Evolutionary conservation across 1,140 invertebrate genomes (phyloP).

Genomic region (Drosophila ananassae): DNA sequence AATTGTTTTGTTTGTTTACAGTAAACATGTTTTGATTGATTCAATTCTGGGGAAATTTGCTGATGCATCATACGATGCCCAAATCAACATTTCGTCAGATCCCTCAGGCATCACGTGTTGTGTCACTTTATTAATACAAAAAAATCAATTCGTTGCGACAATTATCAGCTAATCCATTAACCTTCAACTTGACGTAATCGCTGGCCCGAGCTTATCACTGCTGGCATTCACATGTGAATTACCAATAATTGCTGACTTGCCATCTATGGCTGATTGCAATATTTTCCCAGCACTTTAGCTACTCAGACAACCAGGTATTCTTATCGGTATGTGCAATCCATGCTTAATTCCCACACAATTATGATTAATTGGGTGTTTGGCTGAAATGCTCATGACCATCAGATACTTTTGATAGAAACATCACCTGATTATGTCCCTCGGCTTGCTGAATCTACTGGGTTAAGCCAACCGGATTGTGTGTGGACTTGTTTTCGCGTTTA

Average conservation of each 20-base stretch:
- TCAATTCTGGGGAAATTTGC: constrained; percentile 18
- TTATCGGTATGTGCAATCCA: constrained; percentile 13
- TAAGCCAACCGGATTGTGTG: constrained; percentile 52
- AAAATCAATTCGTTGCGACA: constrained; percentile 3
- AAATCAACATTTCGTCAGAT: constrained; percentile 9
- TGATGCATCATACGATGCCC: constrained; percentile 7
- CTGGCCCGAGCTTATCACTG: constrained; percentile 23
- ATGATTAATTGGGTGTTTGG: constrained; percentile 13
- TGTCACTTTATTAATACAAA: constrained; percentile 6
- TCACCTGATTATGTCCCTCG: not conserved
- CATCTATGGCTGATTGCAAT: constrained; percentile 6
- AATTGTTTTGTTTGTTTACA: constrained; percentile 70
- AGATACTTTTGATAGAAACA: constrained; percentile 3
- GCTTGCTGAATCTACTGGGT: constrained; percentile 26
- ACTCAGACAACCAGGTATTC: not conserved
- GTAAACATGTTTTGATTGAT: constrained; percentile 63
- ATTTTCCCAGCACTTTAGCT: constrained; percentile 25
- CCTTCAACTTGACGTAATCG: constrained; percentile 39
- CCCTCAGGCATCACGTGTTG: constrained; percentile 37
- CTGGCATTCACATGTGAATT: constrained; percentile 28
- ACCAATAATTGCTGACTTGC: constrained; percentile 44
- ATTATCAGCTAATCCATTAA: constrained; percentile 45
- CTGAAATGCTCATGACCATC: not conserved
- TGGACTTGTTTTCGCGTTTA: constrained; percentile 38
- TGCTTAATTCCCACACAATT: constrained; percentile 9